A percentile compares a stretch with the other conserved stretches of the same genome.
phyloP scores from a whole-genome alignment of 1,140 invertebrate species.

The Whitmania pigra region DNA sequence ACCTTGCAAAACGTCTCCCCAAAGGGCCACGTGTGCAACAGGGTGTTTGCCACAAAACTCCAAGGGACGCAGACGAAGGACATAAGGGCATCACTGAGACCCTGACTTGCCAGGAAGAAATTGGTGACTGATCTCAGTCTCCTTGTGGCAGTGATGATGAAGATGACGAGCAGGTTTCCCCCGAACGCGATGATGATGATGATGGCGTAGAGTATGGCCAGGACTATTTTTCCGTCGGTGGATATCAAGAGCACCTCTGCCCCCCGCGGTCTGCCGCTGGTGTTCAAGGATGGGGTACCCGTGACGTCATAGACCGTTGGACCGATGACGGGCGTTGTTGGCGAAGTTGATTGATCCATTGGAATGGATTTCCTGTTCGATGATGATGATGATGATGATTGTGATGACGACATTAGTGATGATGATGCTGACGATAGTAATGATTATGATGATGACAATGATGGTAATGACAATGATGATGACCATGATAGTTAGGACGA shows the following conservation, averaged over 20 bases:
- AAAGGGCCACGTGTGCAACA: constrained; percentile 69
- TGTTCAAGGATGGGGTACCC: no score
- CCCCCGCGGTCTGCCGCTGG: no score
- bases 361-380: no score
- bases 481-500: neutral
- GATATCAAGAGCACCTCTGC: constrained; percentile 13
- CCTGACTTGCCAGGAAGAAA: constrained; percentile 17
- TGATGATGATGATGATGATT: constrained; percentile 19
- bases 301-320: no score
- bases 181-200: constrained; percentile 15
- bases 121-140: constrained; percentile 12
- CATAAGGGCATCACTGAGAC: constrained; percentile 44
- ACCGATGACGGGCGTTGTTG: no score
- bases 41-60: constrained; percentile 59
- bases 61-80: constrained; percentile 74
- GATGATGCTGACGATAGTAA: constrained; percentile 12
- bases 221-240: constrained; percentile 28
- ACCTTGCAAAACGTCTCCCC: constrained; percentile 55
- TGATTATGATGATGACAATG: constrained; percentile 19
- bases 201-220: constrained; percentile 34
- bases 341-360: no score
- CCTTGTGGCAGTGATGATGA: neutral
- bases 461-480: constrained; percentile 22
- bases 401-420: constrained; percentile 9
- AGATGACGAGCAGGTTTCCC: constrained; percentile 17